Conservation (phyloP, 1,140 invertebrate genomes). For the Scaptodrosophila lebanonensis region DNA sequence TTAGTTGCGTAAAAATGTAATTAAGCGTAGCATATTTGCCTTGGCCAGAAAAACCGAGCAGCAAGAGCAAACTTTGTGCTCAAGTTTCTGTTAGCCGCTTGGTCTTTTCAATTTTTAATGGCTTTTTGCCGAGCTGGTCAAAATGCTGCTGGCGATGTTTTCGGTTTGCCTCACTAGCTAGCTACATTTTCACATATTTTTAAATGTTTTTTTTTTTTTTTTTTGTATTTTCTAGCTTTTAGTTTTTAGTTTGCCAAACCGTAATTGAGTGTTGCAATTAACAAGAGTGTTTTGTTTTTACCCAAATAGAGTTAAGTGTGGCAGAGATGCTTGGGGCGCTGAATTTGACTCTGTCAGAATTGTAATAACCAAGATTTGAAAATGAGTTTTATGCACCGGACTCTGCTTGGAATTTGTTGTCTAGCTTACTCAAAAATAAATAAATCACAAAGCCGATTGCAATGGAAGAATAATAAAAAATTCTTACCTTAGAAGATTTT, state of each 20-base stretch:
- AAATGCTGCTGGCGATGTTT: constrained; percentile 22
- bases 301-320: constrained; percentile 22
- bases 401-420: too few relatives aligned
- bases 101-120: constrained; percentile 59
- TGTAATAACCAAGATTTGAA: too few relatives aligned
- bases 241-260: constrained; percentile 33
- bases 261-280: constrained; percentile 53
- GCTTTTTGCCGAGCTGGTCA: constrained; percentile 13
- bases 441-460: too few relatives aligned
- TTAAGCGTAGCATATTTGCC: constrained; percentile 55
- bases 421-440: too few relatives aligned
- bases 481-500: too few relatives aligned
- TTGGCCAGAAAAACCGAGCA: constrained; percentile 2
- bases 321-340: too few relatives aligned
- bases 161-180: background rate
- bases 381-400: too few relatives aligned
- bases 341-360: too few relatives aligned
- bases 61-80: constrained; percentile 19
- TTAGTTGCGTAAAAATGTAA: constrained; percentile 66
- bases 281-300: constrained; percentile 60
- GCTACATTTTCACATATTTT: background rate
- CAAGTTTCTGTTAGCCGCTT: constrained; percentile 9
- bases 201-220: constrained; percentile 5
- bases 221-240: constrained; percentile 5
- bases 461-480: too few relatives aligned